These are phyloP conservation scores for Pleuronectes platessa DNA, from an alignment of 2,113 vertebrate genomes.

Conservation along the genomic window DNA sequence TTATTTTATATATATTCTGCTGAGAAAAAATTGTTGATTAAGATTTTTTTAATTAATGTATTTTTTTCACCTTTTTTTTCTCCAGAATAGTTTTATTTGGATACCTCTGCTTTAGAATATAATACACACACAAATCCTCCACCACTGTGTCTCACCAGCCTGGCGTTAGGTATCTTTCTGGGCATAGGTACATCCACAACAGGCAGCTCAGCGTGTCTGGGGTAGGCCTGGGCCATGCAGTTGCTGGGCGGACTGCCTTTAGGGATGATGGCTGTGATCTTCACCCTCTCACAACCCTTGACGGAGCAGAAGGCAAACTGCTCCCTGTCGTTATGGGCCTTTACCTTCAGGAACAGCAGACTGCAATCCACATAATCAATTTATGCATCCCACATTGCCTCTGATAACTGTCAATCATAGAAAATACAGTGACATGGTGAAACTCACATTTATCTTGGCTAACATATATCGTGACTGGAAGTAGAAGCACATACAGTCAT, in stretches of 20 bases:
- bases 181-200: slow-evolving; percentile 93
- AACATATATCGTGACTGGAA: not conserved
- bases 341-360: slow-evolving; percentile 92
- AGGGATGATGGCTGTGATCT: slow-evolving; percentile 90
- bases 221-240: slow-evolving; percentile 89
- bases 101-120: not conserved
- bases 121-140: not conserved
- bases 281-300: slow-evolving; percentile 93
- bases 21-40: too few relatives aligned
- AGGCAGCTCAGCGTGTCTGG: slow-evolving; percentile 86
- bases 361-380: slow-evolving; percentile 68
- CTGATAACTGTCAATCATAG: not conserved
- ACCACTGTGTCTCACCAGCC: slow-evolving; percentile 81
- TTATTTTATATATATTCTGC: too few relatives aligned
- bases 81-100: too few relatives aligned
- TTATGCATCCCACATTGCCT: not conserved
- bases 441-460: not conserved
- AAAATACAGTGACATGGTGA: not conserved
- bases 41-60: too few relatives aligned
- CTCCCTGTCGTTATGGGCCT: slow-evolving; percentile 89
- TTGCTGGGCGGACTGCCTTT: slow-evolving; percentile 85
- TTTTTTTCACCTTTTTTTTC: too few relatives aligned
- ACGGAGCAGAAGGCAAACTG: slow-evolving; percentile 93
- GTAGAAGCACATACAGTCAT: not conserved
- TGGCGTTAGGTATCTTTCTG: slow-evolving; percentile 80